These are phyloP conservation scores for Myxocyprinus asiaticus DNA, from an alignment of 2,113 vertebrate species.

Conservation along the genomic window DNA sequence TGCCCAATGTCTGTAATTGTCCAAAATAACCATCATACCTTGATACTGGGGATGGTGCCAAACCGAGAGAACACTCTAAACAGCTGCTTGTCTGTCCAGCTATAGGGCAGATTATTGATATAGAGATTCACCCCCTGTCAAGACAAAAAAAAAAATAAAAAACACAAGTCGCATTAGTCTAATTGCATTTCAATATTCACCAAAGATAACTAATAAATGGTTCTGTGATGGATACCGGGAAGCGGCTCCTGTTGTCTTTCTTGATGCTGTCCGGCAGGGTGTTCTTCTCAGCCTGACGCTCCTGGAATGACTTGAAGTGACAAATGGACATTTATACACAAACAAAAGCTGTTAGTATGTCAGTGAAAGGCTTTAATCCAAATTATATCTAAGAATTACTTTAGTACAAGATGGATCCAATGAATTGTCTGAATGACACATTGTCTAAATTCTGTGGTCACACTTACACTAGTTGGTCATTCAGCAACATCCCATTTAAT, in stretches of 20 bases:
- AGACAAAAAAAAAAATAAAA: no score
- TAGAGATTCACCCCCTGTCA: background rate
- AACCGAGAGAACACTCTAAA: background rate
- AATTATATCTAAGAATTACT: no score
- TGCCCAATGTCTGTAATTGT: background rate
- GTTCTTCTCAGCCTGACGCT: background rate
- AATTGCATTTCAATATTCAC: background rate
- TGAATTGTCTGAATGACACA: no score
- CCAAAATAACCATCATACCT: background rate
- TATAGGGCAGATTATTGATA: background rate
- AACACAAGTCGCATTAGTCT: background rate
- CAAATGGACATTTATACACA: background rate
- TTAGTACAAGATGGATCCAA: no score
- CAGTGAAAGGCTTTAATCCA: background rate
- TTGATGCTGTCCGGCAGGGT: background rate
- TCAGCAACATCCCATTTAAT: no score
- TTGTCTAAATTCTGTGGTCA: no score
- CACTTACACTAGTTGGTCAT: background rate
- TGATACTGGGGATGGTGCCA: background rate
- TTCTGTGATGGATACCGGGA: background rate
- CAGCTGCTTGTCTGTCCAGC: background rate
- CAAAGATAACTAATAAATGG: background rate
- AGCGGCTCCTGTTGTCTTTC: background rate
- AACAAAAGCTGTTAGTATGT: background rate
- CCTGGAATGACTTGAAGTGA: background rate